These are phyloP conservation scores for Psittacula derbiana DNA, from an alignment of 2,797 vertebrate genomes.

Conservation along the genomic window DNA sequence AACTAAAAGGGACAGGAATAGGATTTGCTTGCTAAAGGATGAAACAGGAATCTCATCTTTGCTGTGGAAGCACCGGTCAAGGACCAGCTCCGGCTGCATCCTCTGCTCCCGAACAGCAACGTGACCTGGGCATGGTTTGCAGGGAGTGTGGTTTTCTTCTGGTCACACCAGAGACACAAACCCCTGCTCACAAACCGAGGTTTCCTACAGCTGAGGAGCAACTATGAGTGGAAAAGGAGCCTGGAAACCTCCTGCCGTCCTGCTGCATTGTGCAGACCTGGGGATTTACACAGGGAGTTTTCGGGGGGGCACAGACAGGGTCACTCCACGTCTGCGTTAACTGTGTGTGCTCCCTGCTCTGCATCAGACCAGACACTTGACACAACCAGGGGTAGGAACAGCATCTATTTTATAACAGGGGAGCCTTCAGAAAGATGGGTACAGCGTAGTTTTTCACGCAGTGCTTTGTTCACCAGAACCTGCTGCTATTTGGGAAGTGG, in stretches of 20 bases:
- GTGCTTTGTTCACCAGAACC: neutral
- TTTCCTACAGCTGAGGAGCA: neutral
- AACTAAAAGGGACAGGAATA: neutral
- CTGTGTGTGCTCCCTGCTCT: neutral
- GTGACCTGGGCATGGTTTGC: neutral
- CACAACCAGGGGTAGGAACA: neutral
- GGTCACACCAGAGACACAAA: too few relatives aligned
- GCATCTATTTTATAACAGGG: neutral
- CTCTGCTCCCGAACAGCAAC: fast-evolving
- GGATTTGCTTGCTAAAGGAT: neutral
- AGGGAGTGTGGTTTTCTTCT: neutral
- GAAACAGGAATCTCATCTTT: neutral
- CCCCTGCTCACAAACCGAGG: neutral
- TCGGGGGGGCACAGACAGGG: fast-evolving
- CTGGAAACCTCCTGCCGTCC: neutral
- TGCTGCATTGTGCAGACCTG: neutral
- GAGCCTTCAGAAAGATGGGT: neutral
- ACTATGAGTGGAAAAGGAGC: neutral
- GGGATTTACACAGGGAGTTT: neutral
- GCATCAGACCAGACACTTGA: fast-evolving
- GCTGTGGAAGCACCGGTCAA: neutral
- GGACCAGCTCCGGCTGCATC: neutral
- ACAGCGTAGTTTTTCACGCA: neutral
- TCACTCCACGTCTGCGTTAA: too few relatives aligned
- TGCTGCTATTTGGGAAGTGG: neutral